Conservation (phyloP, 2,888 invertebrate genomes). For the Drosophila anceps region DNA sequence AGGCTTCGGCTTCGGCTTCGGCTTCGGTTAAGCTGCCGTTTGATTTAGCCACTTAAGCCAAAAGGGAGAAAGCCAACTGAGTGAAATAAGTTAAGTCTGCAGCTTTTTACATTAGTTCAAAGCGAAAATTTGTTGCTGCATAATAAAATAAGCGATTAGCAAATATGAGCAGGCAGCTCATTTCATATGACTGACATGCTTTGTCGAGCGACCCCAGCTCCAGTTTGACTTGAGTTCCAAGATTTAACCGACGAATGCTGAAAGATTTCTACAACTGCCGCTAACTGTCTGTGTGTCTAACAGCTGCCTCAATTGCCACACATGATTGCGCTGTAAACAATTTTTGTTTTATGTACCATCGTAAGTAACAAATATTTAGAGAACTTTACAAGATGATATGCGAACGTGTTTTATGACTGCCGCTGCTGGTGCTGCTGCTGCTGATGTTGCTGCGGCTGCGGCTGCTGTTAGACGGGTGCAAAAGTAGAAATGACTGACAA, state of each 20-base stretch:
- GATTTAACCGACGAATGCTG: slow-evolving; percentile 14
- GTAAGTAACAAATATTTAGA: slow-evolving; percentile 70
- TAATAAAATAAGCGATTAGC: slow-evolving; percentile 21
- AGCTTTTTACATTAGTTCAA: slow-evolving; percentile 31
- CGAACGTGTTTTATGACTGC: slow-evolving; percentile 64
- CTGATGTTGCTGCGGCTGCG: slow-evolving; percentile 18
- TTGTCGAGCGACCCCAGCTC: neutral
- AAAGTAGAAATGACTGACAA: slow-evolving; percentile 38
- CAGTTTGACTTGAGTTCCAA: slow-evolving; percentile 1
- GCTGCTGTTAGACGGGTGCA: slow-evolving; percentile 46
- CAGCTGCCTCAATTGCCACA: slow-evolving; percentile 52
- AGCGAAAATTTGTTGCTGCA: slow-evolving; percentile 9
- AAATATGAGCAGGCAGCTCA: slow-evolving; percentile 1
- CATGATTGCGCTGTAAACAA: slow-evolving; percentile 70
- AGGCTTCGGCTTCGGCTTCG: slow-evolving; percentile 51
- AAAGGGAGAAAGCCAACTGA: slow-evolving; percentile 47
- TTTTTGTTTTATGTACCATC: slow-evolving; percentile 58
- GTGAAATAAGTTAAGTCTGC: slow-evolving; percentile 51
- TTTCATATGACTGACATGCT: neutral
- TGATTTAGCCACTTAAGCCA: slow-evolving; percentile 53
- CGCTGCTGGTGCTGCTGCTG: slow-evolving; percentile 1
- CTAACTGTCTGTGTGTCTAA: neutral
- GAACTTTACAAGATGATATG: slow-evolving; percentile 75
- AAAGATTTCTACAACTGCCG: slow-evolving; percentile 10
- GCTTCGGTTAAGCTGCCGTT: slow-evolving; percentile 44